phyloP scores from a whole-genome alignment of 1,140 invertebrate species.

The Trachymyrmex cornetzi region DNA sequence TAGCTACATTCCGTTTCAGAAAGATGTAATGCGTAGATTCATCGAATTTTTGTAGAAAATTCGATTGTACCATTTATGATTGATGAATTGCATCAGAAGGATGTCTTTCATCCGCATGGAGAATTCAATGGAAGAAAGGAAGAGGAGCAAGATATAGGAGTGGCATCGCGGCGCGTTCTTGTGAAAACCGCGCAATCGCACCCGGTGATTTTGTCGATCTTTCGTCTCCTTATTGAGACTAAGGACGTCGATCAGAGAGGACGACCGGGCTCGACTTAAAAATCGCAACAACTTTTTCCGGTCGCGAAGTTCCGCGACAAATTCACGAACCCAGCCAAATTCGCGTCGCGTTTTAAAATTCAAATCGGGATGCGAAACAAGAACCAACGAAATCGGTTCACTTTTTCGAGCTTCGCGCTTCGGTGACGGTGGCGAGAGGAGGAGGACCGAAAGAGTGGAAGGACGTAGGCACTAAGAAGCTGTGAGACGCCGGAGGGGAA shows the following conservation, averaged over 20 bases:
- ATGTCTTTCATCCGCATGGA: neutral
- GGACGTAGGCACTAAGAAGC: neutral
- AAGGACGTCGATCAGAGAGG: conserved; percentile 26
- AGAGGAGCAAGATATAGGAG: neutral
- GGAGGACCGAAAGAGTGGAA: conserved; percentile 44
- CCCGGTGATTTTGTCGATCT: conserved; percentile 51
- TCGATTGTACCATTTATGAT: neutral
- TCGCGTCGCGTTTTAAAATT: conserved; percentile 76
- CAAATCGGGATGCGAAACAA: conserved; percentile 60
- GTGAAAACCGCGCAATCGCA: conserved; percentile 48
- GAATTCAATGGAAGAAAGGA: neutral
- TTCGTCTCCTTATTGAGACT: conserved; percentile 70
- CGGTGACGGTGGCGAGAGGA: conserved; percentile 14
- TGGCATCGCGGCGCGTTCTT: conserved; percentile 15
- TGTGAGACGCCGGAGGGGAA: neutral
- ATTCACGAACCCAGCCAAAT: conserved; percentile 76
- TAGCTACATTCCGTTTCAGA: neutral
- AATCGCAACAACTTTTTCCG: conserved; percentile 75
- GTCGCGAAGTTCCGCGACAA: conserved; percentile 37
- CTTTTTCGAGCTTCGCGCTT: conserved; percentile 66
- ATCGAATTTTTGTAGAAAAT: neutral
- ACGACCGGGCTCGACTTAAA: conserved; percentile 48
- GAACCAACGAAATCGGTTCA: conserved; percentile 31
- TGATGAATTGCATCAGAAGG: neutral
- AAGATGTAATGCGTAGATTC: neutral